Conservation (phyloP, 2,113 vertebrate species). For the Brachirus orientalis region DNA sequence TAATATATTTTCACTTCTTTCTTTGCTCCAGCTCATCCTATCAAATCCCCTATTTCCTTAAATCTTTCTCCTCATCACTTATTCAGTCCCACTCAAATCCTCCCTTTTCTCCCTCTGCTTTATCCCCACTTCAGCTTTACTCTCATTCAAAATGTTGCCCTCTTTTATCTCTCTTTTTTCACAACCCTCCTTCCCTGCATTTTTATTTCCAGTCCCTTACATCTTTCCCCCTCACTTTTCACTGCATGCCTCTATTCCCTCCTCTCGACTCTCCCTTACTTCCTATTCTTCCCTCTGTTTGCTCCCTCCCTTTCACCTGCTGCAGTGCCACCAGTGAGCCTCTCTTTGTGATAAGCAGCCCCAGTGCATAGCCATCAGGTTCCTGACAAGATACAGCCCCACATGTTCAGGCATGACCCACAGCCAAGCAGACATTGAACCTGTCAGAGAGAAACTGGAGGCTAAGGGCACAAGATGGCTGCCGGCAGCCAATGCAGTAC, state of each 20-base stretch:
- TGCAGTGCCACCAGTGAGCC: conserved; percentile 42
- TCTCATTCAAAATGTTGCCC: conserved; percentile 32
- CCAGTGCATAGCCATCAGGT: conserved; percentile 66
- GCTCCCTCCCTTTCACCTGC: conserved; percentile 48
- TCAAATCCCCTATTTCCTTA: conserved; percentile 39
- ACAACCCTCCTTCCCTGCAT: no score
- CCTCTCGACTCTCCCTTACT: conserved; percentile 15
- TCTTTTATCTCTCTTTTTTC: conserved; percentile 19
- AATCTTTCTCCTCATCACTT: conserved; percentile 45
- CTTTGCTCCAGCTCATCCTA: conserved; percentile 30
- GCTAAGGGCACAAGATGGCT: conserved; percentile 65
- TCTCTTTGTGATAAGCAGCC: conserved; percentile 69
- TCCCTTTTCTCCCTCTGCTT: conserved; percentile 12
- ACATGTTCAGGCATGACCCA: conserved; percentile 70
- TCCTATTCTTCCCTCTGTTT: conserved; percentile 8
- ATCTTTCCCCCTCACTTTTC: not conserved
- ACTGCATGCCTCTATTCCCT: conserved; percentile 18
- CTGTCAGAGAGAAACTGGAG: conserved; percentile 69
- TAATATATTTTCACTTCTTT: conserved; percentile 25
- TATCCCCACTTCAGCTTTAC: conserved; percentile 18
- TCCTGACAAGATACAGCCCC: conserved; percentile 68
- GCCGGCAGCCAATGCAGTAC: conserved; percentile 35
- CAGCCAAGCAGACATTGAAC: conserved; percentile 64
- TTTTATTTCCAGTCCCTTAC: conserved; percentile 28
- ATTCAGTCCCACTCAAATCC: conserved; percentile 34